A percentile compares a stretch with the other conserved stretches of the same genome.
phyloP scores from a whole-genome alignment of 2,888 invertebrate genomes.

The Altica lythri region DNA sequence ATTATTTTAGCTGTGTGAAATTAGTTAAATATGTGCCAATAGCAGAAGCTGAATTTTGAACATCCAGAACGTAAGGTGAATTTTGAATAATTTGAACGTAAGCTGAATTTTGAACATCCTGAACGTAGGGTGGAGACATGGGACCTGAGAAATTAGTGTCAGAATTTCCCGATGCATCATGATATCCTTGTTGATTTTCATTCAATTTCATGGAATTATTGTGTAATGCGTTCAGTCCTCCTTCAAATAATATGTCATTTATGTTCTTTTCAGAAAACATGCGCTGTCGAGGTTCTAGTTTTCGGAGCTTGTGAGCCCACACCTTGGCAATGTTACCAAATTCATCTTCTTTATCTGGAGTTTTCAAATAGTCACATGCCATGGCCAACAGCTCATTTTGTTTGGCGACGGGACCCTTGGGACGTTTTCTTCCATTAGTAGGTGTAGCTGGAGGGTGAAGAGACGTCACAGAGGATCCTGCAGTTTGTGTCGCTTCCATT shows the following conservation, averaged over 20 bases:
- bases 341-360: background rate
- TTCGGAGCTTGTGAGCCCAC: conserved; percentile 20
- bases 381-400: conserved; percentile 11
- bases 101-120: too few relatives aligned
- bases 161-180: too few relatives aligned
- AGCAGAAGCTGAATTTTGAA: too few relatives aligned
- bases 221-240: background rate
- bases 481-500: background rate
- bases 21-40: background rate
- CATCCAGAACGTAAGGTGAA: too few relatives aligned
- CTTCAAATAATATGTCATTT: conserved; percentile 23
- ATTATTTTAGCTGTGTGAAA: background rate
- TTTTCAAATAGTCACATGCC: conserved; percentile 9
- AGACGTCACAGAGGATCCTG: conserved; percentile 6
- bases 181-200: too few relatives aligned
- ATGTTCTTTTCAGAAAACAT: conserved; percentile 20
- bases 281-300: conserved; percentile 18
- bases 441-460: conserved; percentile 3
- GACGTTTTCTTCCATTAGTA: conserved; percentile 5
- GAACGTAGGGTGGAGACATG: background rate
- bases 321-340: conserved; percentile 5
- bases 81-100: too few relatives aligned
- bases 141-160: too few relatives aligned
- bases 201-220: background rate
- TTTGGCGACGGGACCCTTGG: conserved; percentile 12